Conservation (phyloP, 2,888 invertebrate genomes). For the Lithophane socia region DNA sequence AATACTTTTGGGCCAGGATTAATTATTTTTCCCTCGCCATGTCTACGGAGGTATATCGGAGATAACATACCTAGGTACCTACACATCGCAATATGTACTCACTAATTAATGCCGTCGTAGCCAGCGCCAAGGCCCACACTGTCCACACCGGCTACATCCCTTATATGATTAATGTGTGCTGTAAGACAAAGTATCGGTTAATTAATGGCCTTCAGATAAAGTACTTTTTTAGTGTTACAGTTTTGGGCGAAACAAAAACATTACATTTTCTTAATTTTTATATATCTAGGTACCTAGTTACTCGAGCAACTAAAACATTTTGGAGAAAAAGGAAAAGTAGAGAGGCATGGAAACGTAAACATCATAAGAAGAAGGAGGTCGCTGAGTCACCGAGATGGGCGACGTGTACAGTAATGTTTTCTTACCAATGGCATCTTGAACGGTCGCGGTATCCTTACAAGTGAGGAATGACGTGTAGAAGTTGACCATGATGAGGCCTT, state of each 20-base stretch:
- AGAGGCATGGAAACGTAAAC: not conserved
- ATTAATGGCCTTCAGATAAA: constrained; percentile 39
- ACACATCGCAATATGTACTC: constrained; percentile 87
- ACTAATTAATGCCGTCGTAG: constrained; percentile 97
- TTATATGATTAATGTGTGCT: constrained; percentile 98
- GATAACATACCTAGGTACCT: constrained; percentile 17
- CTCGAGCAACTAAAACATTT: no score
- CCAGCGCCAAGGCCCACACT: constrained; percentile 97
- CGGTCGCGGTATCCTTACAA: constrained; percentile 93
- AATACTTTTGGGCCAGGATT: constrained; percentile 5
- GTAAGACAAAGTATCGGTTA: constrained; percentile 77
- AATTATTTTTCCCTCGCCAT: constrained; percentile 13
- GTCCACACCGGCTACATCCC: constrained; percentile 96
- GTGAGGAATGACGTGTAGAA: constrained; percentile 95
- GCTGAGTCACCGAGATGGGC: not conserved
- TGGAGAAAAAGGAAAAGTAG: not conserved
- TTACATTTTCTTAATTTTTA: not conserved
- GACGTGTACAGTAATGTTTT: not conserved
- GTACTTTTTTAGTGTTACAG: constrained; percentile 17
- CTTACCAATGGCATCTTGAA: constrained; percentile 95
- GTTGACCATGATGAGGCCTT: constrained; percentile 96
- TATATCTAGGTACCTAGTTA: not conserved
- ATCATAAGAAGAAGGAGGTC: not conserved
- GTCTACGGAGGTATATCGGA: not conserved
- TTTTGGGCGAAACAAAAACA: constrained; percentile 4